Percentiles rank a stretch among this genome's conserved stretches.
Evolutionary conservation across 2,888 invertebrate genomes (phyloP).

Genomic region (Auanema sp.): DNA sequence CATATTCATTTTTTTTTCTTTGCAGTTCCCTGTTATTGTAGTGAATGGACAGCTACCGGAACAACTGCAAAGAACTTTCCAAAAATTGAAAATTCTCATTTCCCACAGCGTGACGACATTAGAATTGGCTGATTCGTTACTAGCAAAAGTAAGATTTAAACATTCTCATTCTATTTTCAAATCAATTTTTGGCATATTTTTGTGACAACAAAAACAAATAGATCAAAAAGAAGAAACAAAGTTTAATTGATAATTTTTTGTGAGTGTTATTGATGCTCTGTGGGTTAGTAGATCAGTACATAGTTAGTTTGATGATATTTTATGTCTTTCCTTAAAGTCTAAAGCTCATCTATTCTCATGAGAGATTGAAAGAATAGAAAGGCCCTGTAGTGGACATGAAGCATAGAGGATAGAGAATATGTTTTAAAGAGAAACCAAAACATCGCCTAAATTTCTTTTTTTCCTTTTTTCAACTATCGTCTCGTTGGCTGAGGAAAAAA

Average conservation of each 20-base stretch:
- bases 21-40: slow-evolving; percentile 51
- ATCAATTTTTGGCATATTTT: slow-evolving; percentile 1
- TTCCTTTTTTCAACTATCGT: too few species aligned
- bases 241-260: background rate
- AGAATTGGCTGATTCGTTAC: slow-evolving; percentile 42
- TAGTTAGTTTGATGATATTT: background rate
- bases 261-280: too few species aligned
- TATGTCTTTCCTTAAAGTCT: background rate
- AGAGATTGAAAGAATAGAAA: too few species aligned
- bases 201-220: too few species aligned
- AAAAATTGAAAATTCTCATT: slow-evolving; percentile 52
- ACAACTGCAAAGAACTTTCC: slow-evolving; percentile 54
- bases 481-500: too few species aligned
- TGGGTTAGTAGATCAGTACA: too few species aligned
- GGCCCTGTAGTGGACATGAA: too few species aligned
- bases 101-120: slow-evolving; percentile 43
- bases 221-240: too few species aligned
- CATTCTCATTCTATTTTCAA: background rate
- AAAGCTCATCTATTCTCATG: slow-evolving; percentile 3
- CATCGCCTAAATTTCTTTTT: too few species aligned
- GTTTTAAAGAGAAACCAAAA: too few species aligned
- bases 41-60: slow-evolving; percentile 56
- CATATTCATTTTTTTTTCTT: background rate
- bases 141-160: slow-evolving; percentile 35
- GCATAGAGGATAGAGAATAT: too few species aligned